Conservation (phyloP, 2,797 vertebrate genomes). For the Heteromormyrus szaboi region DNA sequence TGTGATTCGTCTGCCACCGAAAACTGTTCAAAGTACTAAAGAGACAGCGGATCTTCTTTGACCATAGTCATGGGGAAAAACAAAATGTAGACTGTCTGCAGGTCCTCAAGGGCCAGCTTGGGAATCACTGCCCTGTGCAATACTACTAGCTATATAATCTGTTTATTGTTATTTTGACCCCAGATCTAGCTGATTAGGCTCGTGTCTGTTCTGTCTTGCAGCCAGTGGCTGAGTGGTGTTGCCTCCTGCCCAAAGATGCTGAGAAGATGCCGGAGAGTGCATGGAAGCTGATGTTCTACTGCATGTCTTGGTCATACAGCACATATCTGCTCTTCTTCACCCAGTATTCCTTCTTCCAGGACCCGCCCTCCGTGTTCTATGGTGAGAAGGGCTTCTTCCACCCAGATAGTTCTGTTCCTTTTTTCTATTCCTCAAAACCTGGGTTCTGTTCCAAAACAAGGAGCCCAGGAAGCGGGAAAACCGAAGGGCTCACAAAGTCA, state of each 20-base stretch:
- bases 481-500: not conserved
- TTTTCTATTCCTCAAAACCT: not conserved
- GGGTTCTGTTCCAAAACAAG: not conserved
- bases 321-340: conserved; percentile 87
- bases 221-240: conserved; percentile 78
- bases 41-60: not conserved
- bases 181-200: not conserved
- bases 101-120: not conserved
- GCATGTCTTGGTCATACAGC: conserved; percentile 82
- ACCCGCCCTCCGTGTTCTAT: conserved; percentile 82
- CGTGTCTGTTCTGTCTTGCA: conserved; percentile 41
- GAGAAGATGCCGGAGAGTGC: conserved; percentile 93
- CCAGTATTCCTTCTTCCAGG: conserved; percentile 83
- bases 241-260: conserved; percentile 78
- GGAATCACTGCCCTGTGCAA: not conserved
- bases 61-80: not conserved
- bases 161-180: not conserved
- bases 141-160: not conserved
- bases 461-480: not conserved
- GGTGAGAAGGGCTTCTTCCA: conserved; percentile 59
- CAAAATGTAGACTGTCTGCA: not conserved
- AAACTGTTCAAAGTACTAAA: not conserved
- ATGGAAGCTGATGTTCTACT: conserved; percentile 96
- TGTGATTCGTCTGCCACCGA: not conserved
- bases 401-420: not conserved